These are phyloP conservation scores for Psylliodes chrysocephalus DNA, from an alignment of 2,888 invertebrate species.

Conservation along the genomic window DNA sequence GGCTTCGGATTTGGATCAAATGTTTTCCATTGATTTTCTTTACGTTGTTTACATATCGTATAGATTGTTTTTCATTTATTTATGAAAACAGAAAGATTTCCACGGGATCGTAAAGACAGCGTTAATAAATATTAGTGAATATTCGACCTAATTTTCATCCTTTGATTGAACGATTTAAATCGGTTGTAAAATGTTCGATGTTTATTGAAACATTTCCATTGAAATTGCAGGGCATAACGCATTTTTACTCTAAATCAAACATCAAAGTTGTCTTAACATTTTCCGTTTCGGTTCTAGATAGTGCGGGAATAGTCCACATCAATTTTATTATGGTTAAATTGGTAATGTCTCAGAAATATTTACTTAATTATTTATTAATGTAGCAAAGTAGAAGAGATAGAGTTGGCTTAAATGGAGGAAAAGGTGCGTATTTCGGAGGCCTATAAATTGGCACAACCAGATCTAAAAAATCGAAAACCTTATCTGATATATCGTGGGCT, in stretches of 20 bases:
- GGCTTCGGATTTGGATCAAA: too few relatives aligned
- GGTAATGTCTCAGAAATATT: too few relatives aligned
- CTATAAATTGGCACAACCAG: too few relatives aligned
- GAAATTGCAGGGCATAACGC: neutral
- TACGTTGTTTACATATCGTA: neutral
- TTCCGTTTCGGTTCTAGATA: neutral
- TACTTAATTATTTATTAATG: too few relatives aligned
- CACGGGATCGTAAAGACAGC: neutral
- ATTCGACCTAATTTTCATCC: neutral
- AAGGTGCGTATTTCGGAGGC: too few relatives aligned
- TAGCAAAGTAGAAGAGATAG: too few relatives aligned
- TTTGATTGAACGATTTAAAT: neutral
- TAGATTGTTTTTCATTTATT: neutral
- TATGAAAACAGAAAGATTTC: neutral
- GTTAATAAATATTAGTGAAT: slow-evolving; percentile 5
- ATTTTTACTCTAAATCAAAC: neutral
- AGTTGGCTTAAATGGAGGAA: too few relatives aligned
- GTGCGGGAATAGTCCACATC: too few relatives aligned
- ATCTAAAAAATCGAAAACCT: too few relatives aligned
- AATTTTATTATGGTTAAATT: too few relatives aligned
- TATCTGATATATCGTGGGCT: too few relatives aligned
- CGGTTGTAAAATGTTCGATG: neutral
- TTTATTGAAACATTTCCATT: neutral
- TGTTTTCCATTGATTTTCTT: too few relatives aligned
- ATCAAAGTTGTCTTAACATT: slow-evolving; percentile 2